Evolutionary conservation across 2,113 vertebrate genomes (phyloP), one percentile per base, ranked within the genome.

Genomic region (Myotis lucifugus): DNA sequence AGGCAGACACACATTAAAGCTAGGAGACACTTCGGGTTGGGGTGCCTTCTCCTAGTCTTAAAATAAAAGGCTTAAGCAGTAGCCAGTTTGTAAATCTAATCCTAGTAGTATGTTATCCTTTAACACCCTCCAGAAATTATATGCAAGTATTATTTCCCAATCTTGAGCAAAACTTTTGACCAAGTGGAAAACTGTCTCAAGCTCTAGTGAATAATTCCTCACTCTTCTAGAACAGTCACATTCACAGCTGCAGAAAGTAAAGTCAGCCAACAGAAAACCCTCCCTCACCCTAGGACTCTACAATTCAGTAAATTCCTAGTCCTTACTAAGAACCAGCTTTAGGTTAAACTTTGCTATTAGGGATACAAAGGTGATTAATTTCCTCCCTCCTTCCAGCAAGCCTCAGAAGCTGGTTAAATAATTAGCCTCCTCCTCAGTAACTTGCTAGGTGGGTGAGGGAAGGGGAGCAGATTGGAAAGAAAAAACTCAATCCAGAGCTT

Each of bases 171-270:
- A 40, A 82, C 85, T 52, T 88, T 94, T 94, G 64, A 88, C 52
- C 83, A 94, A 81, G 69, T 94, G 46, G 82, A 95, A 95, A 95
- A 96, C 74, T 59, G 15, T 67, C 67, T 95, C 46, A 48, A 73
- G 37, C 14, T 81, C 37, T 81, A 90, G 34, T 90, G 69, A 95
- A 64, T 90, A 90, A 84, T 66, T 83, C 87, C n/a, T 95, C 59
- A 86, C 29, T 54, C 40, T 87, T 93, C 89, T 81, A 94, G 66
- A 66, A 88, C 72, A 85, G 42, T 67, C 66, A 88, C 77, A 90
- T 87, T 81, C 77, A 66, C 54, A 94, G 66, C 70, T 90, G 52
- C 81, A 95, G 59, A 46, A 46, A 86, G 23, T 73, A 90, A 17
- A 95, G 40, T 74, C 66, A 70, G 77, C 42, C 42, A 94, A 85